Base-by-base conservation (phyloP, 1,140 invertebrate genomes). In the Bathynomus jamesi region DNA sequence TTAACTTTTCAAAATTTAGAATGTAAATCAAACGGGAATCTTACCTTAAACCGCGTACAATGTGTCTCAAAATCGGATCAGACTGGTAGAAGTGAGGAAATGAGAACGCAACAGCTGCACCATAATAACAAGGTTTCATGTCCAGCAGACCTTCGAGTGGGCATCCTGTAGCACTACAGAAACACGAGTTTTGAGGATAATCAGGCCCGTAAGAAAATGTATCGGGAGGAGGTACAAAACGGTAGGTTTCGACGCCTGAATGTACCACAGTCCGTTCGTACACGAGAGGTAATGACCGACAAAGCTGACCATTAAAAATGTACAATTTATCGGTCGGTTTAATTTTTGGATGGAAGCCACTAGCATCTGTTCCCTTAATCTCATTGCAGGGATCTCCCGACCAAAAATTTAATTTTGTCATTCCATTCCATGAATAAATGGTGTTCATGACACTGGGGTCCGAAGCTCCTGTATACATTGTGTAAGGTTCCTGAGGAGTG, bases 11-110 rank as follows among this genome's bases (percentile, higher is more conserved):
- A n/a, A n/a, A n/a, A n/a, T n/a, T n/a, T n/a, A n/a, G n/a, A n/a
- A n/a, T n/a, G n/a, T n/a, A n/a, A n/a, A n/a, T n/a, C n/a, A n/a
- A n/a, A n/a, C 17, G 17, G 17, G 17, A 40, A 8, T 40, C 75
- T 70, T 61, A 77, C 76, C 67, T 77, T 11, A 77, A 68, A 24
- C 76, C 76, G 13, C 30, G 72, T 5, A 77, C 76, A 32, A 85
- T 87, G 86, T 86, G 94, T 91, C 28, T 81, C 25, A 94, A 85
- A 65, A 84, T 85, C 0, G 88, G 85, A 79, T 93, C 90, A 0
- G 84, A 84, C 2, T 87, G 83, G 71, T 90, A 89, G 80, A 93
- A 94, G 82, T 96, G 94, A 1, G 94, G 93, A 76, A 90, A 82
- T 0, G 92, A 90, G 0, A 86, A 86, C 13, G 88, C 85, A 24